Base-by-base conservation (phyloP, 2,888 invertebrate genomes). In the Prenolepis imparis region DNA sequence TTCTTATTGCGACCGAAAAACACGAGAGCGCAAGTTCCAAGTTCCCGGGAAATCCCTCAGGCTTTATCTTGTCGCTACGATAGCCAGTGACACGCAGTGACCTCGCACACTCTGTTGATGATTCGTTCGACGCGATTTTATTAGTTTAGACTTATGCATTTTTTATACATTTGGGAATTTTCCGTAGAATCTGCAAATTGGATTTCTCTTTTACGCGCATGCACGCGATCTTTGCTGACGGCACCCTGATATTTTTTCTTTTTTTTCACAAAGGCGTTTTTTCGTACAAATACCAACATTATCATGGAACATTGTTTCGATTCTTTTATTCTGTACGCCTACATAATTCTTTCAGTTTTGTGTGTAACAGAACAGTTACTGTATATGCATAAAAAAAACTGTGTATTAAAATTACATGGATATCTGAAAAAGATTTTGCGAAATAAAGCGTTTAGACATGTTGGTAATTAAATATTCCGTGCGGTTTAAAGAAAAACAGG, bases 21-120 rank as follows among this genome's bases (percentile, higher is more conserved):
- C 41, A 44, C 48, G 32, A 77, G 24, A 24, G 36, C 6, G 18
- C 12, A 12, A 64, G 32, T 41, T 57, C 28, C 24, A 48, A 74
- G 44, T 75, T 59, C 21, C 72, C 48, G 59, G 83, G 21, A 80
- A 61, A 9, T 66, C 61, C 21, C 75, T 68, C 32, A 12, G 57
- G 11, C 21, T 59, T 61, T 9, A 9, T 39, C 41, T 61, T 75
- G 80, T 80, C 70, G 15, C n/a, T 2, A 4, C 68, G 21, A 18
- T 36, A 78, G 21, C 52, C 73, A 55, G 52, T 55, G 59, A 67
- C 36, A 61, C 24, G 28, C 24, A n/a, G 18, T 80, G 80, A 75
- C 68, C 74, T 70, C 57, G 18, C n/a, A 28, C 66, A 52, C 59
- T 52, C 6, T 74, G 21, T 59, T 28, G 61, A 73, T 66, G 39